phyloP scores from a whole-genome alignment of 2,888 invertebrate species.

The Oscheius sp. region DNA sequence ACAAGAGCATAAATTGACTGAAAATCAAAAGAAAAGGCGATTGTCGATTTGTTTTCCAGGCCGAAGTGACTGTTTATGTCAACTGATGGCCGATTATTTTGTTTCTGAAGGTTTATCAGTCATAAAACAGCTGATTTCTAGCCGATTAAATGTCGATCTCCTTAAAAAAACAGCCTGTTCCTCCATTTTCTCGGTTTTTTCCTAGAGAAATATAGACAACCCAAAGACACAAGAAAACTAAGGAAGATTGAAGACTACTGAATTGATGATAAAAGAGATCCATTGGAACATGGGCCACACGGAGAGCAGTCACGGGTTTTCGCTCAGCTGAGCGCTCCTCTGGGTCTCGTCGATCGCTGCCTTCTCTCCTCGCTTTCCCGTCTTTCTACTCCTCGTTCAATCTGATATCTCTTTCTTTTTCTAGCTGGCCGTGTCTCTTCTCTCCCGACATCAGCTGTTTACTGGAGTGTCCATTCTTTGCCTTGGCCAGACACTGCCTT shows the following conservation, averaged over 20 bases:
- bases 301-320: slow-evolving; percentile 23
- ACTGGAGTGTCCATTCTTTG: slow-evolving; percentile 17
- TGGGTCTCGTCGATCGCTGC: neutral
- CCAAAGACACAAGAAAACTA: neutral
- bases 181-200: too few relatives aligned
- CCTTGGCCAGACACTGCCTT: too few relatives aligned
- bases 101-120: too few relatives aligned
- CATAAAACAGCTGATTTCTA: too few relatives aligned
- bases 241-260: neutral
- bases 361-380: neutral
- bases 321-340: slow-evolving; percentile 27
- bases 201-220: neutral
- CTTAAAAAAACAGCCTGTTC: neutral
- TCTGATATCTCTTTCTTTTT: neutral
- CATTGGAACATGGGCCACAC: slow-evolving; percentile 2
- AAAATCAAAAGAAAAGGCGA: too few relatives aligned
- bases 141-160: too few relatives aligned
- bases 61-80: too few relatives aligned
- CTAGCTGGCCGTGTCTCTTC: neutral
- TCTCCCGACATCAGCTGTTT: slow-evolving; percentile 24
- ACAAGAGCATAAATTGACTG: too few relatives aligned
- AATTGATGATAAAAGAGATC: neutral
- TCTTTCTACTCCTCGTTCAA: slow-evolving; percentile 8
- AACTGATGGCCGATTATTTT: too few relatives aligned
- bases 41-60: too few relatives aligned